A percentile compares a stretch with the other conserved stretches of the same genome.
Conservation (phyloP, 2,888 invertebrate genomes). For the Drosophila atripex region DNA sequence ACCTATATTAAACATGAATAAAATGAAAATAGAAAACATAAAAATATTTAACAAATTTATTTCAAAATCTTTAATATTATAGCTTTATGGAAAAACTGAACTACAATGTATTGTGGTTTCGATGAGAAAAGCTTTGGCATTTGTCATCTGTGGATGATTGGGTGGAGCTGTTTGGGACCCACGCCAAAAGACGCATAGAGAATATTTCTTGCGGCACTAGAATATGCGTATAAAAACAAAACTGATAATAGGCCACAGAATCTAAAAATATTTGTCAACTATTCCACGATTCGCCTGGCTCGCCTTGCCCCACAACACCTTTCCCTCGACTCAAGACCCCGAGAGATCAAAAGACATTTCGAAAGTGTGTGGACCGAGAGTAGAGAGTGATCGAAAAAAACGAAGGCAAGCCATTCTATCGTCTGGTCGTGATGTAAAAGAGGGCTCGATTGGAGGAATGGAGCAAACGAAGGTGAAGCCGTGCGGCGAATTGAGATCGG, state of each 20-base stretch:
- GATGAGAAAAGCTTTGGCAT: constrained; percentile 24
- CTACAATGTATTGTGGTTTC: not conserved
- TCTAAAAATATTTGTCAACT: constrained; percentile 69
- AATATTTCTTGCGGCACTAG: constrained; percentile 25
- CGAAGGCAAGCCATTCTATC: constrained; percentile 11
- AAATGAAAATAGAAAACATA: too few species aligned
- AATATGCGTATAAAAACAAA: constrained; percentile 73
- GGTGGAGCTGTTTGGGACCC: constrained; percentile 19
- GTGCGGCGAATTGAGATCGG: constrained; percentile 24
- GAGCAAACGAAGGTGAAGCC: constrained; percentile 8
- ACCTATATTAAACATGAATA: too few species aligned
- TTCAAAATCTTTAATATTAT: not conserved
- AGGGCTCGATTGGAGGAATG: constrained; percentile 48
- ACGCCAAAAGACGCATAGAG: constrained; percentile 14
- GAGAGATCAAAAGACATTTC: constrained; percentile 25
- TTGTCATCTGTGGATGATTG: constrained; percentile 16
- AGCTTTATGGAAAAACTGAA: not conserved
- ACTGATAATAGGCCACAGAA: constrained; percentile 58
- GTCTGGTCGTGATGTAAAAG: constrained; percentile 21
- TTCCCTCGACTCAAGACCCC: not conserved
- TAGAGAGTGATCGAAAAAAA: constrained; percentile 12
- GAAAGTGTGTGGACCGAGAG: constrained; percentile 6
- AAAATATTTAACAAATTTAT: too few species aligned
- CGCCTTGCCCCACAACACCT: not conserved
- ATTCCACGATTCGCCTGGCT: constrained; percentile 3